A percentile compares a stretch with the other conserved stretches of the same genome.
Conservation (phyloP, 2,888 invertebrate genomes). For the Sepiola atlantica region DNA sequence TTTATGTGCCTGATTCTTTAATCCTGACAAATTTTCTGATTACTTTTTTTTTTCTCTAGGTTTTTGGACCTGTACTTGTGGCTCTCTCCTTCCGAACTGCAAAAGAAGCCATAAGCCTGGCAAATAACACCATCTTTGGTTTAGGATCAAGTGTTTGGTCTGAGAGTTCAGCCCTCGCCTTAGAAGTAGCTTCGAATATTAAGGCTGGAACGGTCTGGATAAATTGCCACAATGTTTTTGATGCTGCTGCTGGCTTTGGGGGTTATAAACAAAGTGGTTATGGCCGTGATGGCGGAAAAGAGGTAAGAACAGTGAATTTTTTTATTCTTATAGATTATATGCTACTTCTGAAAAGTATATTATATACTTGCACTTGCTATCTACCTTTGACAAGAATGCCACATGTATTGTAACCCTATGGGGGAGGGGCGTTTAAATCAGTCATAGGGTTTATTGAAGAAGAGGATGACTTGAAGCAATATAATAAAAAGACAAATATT, state of each 20-base stretch:
- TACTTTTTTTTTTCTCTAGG: slow-evolving; percentile 57
- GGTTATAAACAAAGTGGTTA: slow-evolving; percentile 77
- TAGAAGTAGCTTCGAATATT: slow-evolving; percentile 77
- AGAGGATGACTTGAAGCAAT: no score
- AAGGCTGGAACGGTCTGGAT: slow-evolving; percentile 79
- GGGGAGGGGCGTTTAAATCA: no score
- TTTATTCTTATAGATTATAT: not conserved
- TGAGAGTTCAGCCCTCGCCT: slow-evolving; percentile 77
- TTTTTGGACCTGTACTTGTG: slow-evolving; percentile 76
- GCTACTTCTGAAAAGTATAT: not conserved
- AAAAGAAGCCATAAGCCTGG: slow-evolving; percentile 78
- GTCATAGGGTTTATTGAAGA: no score
- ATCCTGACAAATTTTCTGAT: not conserved
- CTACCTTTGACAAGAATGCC: no score
- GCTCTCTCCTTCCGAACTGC: slow-evolving; percentile 78
- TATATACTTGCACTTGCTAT: no score
- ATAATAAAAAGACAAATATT: no score
- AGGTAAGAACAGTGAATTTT: slow-evolving; percentile 63
- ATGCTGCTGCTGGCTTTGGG: slow-evolving; percentile 77
- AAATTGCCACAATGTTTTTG: slow-evolving; percentile 77
- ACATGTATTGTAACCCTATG: no score
- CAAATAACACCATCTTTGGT: slow-evolving; percentile 78
- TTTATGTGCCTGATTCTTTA: not conserved
- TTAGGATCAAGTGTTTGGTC: slow-evolving; percentile 79
- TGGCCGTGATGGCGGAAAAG: slow-evolving; percentile 77